Evolutionary conservation across 2,113 vertebrate genomes (phyloP), one percentile per base, ranked within the genome.

Genomic region (Desmodus rotundus): DNA sequence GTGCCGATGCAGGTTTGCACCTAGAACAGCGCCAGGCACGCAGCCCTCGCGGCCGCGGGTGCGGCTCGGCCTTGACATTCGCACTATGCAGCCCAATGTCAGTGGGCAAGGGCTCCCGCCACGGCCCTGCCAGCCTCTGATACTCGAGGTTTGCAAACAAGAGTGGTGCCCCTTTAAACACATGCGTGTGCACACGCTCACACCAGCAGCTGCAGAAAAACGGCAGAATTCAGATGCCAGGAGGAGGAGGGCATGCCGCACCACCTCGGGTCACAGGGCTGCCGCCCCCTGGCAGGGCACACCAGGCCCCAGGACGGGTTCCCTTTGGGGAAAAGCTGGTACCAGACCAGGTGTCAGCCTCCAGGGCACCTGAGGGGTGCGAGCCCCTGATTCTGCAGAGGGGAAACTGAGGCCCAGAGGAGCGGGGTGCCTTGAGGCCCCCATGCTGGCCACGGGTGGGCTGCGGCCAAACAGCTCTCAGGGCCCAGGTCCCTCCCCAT

Each of bases 51-150:
- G 33, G 28, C 38, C 19, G 31, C 54, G 1, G 11, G 33, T 24
- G 5, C 0, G 0, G 36, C 9, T 17, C 7, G 5, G 33, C 12
- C 4, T 12, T 7, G 26, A 20, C 17, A 9, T 31, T 22, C 8
- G 1, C 56, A 58, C 56, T 0, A 7, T 28, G 7, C 2, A 0
- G 5, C 26, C 13, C 7, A 2, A 2, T 0, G 0, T 1, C 0
- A 0, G 22, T 80, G 1, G 7, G 28, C 0, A 19, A 14, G 67
- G 19, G 24, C 16, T 31, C 38, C 41, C 2, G 4, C 22, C 8
- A 0, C 0, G 2, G 31, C 8, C n/a, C 41, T 17, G 2, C 47
- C 33, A 1, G 4, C 24, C n/a, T 31, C 82, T 16, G 41, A 24
- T 36, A 8, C 33, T 7, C 9, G 9, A 17, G 16, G 67, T 15